Percentiles rank a stretch among this genome's conserved stretches.
phyloP scores from a whole-genome alignment of 1,140 invertebrate species.

The Formica exsecta region DNA sequence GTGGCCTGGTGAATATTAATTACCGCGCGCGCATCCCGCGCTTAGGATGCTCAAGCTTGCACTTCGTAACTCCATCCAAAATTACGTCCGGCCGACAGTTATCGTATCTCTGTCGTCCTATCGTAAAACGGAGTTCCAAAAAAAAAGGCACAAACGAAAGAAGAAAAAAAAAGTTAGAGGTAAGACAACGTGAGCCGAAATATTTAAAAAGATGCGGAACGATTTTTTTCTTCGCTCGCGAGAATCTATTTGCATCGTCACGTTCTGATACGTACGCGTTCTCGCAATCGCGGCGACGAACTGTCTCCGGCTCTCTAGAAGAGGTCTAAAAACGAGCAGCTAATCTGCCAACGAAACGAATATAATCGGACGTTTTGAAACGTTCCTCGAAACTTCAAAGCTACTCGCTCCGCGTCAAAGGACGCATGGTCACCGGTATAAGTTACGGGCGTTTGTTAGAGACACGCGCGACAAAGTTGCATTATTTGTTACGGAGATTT shows the following conservation, averaged over 20 bases:
- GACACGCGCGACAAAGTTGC: slow-evolving; percentile 55
- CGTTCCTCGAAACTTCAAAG: slow-evolving; percentile 63
- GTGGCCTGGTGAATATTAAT: slow-evolving; percentile 70
- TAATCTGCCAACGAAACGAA: slow-evolving; percentile 63
- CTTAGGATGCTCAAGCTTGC: slow-evolving; percentile 11
- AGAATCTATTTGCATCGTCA: slow-evolving; percentile 36
- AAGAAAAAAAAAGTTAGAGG: not conserved
- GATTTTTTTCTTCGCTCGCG: not conserved
- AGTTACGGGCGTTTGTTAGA: slow-evolving; percentile 58
- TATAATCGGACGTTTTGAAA: slow-evolving; percentile 21
- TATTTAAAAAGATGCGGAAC: not conserved
- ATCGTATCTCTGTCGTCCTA: not conserved
- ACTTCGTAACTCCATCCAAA: not conserved
- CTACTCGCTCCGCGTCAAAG: slow-evolving; percentile 40
- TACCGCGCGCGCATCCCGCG: not conserved
- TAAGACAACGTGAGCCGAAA: not conserved
- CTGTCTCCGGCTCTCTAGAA: not conserved
- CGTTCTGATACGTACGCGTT: not conserved
- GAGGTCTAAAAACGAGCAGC: slow-evolving; percentile 46
- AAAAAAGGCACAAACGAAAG: not conserved
- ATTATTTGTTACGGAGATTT: slow-evolving; percentile 59
- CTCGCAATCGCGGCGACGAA: slow-evolving; percentile 2
- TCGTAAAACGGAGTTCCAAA: not conserved
- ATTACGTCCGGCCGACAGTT: slow-evolving; percentile 6
- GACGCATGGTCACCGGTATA: slow-evolving; percentile 38